Percentiles rank a stretch among this genome's conserved stretches.
phyloP scores from a whole-genome alignment of 2,888 invertebrate genomes.

The Cheilosia grossa region DNA sequence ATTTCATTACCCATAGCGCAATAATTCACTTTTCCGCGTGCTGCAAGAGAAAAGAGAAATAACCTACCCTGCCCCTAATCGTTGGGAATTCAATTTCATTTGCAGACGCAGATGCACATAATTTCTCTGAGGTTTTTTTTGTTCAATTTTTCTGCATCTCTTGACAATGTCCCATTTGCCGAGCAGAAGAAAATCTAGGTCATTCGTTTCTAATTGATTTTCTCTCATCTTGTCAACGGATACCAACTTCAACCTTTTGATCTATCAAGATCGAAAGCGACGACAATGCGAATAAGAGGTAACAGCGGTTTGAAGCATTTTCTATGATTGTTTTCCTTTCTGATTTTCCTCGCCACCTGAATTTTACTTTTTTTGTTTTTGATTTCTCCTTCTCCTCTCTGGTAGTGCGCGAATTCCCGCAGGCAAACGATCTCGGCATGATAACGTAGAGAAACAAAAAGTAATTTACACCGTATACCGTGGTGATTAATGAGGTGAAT shows the following conservation, averaged over 20 bases:
- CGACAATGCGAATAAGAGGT: neutral
- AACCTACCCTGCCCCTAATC: neutral
- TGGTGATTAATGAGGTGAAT: neutral
- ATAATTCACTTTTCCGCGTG: constrained; percentile 4
- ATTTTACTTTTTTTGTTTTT: constrained; percentile 60
- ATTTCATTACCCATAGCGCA: constrained; percentile 25
- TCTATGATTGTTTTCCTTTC: constrained; percentile 32
- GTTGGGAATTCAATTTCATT: constrained; percentile 8
- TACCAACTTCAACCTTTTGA: constrained; percentile 38
- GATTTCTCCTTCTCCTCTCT: neutral
- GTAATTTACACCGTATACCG: constrained; percentile 17
- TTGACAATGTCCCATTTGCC: neutral
- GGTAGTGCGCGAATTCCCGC: constrained; percentile 21
- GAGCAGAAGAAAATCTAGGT: constrained; percentile 10
- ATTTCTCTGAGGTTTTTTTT: neutral
- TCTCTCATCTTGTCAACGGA: constrained; percentile 15
- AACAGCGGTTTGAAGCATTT: constrained; percentile 2
- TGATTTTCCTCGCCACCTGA: constrained; percentile 26
- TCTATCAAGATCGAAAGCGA: constrained; percentile 6
- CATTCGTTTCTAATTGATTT: constrained; percentile 46
- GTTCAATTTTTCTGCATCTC: neutral
- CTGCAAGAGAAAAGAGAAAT: constrained; percentile 5
- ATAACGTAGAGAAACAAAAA: constrained; percentile 15
- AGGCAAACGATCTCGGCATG: constrained; percentile 25
- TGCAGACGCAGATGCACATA: constrained; percentile 3